These are phyloP conservation scores for Corvus moneduloides DNA, from an alignment of 2,113 vertebrate genomes.

Conservation along the genomic window DNA sequence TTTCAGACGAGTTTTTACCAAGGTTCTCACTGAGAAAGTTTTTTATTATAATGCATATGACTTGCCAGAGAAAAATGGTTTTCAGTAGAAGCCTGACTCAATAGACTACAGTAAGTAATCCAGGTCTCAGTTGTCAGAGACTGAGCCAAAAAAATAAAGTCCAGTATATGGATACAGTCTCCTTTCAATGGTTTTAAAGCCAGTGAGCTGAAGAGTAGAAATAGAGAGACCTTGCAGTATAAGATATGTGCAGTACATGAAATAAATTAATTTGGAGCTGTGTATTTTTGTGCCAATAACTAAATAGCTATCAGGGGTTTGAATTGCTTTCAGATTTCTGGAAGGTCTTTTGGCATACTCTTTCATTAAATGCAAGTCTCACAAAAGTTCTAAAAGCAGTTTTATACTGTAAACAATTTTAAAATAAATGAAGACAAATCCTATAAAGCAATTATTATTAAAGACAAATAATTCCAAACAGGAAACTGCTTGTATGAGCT, in stretches of 20 bases:
- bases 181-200: not conserved
- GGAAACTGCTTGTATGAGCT: conserved; percentile 19
- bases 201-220: not conserved
- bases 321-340: not conserved
- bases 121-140: not conserved
- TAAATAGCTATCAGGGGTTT: not conserved
- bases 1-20: not conserved
- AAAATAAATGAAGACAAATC: conserved; percentile 9
- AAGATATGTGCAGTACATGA: not conserved
- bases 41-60: not conserved
- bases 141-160: not conserved
- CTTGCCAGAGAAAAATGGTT: not conserved
- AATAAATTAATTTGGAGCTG: not conserved
- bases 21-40: not conserved
- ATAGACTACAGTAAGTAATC: not conserved
- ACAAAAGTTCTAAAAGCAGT: not conserved
- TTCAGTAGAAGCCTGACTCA: not conserved
- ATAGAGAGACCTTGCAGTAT: not conserved
- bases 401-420: not conserved
- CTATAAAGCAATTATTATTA: not conserved
- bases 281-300: not conserved
- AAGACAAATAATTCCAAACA: conserved; percentile 12
- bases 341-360: not conserved
- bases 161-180: not conserved
- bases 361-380: not conserved